A percentile compares a stretch with the other conserved stretches of the same genome.
These are phyloP conservation scores for Saxidomus purpurata DNA, from an alignment of 1,140 invertebrate species.

Conservation along the genomic window DNA sequence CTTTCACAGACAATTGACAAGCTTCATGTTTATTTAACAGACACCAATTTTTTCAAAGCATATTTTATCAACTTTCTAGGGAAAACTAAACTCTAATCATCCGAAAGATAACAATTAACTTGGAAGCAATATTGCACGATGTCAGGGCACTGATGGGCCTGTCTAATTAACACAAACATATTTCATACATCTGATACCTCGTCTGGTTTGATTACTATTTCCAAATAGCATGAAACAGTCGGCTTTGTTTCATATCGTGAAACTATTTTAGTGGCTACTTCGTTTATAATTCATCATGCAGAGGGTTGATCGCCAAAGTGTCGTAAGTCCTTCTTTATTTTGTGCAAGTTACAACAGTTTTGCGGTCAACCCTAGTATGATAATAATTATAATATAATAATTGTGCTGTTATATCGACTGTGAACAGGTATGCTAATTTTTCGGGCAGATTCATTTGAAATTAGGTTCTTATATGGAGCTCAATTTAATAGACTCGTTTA, in stretches of 20 bases:
- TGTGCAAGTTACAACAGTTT: too few species aligned
- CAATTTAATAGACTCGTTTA: too few species aligned
- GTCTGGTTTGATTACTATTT: background rate
- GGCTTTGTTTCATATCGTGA: background rate
- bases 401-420: too few species aligned
- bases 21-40: conserved; percentile 9
- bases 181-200: background rate
- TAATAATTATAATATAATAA: too few species aligned
- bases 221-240: background rate
- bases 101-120: background rate
- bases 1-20: background rate
- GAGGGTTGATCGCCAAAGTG: too few species aligned
- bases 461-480: too few species aligned
- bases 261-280: too few species aligned
- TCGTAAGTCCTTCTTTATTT: too few species aligned
- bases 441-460: too few species aligned
- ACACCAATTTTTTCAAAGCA: background rate
- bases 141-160: background rate
- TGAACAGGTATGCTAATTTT: too few species aligned
- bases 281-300: too few species aligned
- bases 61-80: background rate
- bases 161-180: background rate
- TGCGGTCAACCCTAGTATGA: too few species aligned
- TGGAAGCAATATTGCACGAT: background rate
- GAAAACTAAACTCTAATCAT: background rate